phyloP scores from a whole-genome alignment of 2,113 vertebrate species.

The Mobula birostris region DNA sequence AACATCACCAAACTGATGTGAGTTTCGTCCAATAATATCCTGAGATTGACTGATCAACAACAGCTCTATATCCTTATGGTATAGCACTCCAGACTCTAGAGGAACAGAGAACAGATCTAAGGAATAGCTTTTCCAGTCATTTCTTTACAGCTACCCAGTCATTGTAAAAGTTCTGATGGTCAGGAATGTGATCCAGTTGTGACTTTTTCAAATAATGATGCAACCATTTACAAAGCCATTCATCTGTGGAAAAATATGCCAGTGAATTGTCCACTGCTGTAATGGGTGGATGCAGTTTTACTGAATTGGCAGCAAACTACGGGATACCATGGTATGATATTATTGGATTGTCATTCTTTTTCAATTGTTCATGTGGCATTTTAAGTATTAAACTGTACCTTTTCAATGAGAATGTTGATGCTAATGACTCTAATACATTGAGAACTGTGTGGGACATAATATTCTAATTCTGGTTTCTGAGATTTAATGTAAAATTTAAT shows the following conservation, averaged over 20 bases:
- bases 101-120: neutral
- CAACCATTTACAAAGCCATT: neutral
- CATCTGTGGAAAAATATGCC: neutral
- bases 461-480: neutral
- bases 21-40: neutral
- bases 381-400: neutral
- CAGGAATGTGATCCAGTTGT: neutral
- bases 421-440: neutral
- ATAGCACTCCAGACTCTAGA: neutral
- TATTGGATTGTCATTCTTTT: neutral
- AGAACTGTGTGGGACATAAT: neutral
- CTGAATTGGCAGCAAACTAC: neutral
- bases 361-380: neutral
- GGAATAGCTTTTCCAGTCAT: neutral
- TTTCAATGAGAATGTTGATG: neutral
- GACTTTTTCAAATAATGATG: neutral
- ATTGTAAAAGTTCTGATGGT: neutral
- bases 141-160: neutral
- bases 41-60: neutral
- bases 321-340: neutral
- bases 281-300: neutral
- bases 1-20: neutral
- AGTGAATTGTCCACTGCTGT: neutral
- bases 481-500: neutral
- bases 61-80: neutral